phyloP scores from a whole-genome alignment of 2,113 vertebrate genomes.

The Myrmecophaga tridactyla region DNA sequence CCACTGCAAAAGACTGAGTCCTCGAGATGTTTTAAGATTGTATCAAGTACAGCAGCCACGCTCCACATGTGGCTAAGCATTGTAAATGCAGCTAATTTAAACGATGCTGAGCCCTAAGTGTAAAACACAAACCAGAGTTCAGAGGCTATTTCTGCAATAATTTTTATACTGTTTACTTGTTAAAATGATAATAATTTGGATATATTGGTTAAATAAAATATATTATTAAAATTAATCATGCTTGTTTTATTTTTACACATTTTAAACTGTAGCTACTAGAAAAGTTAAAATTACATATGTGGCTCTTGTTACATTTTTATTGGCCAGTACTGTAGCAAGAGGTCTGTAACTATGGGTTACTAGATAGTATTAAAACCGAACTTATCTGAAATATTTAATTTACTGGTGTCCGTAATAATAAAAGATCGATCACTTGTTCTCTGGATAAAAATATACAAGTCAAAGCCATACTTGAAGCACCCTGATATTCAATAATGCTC shows the following conservation, averaged over 20 bases:
- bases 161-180: neutral
- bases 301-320: neutral
- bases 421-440: neutral
- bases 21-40: neutral
- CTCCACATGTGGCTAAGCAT: neutral
- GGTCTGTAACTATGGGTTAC: neutral
- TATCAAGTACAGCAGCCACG: neutral
- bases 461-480: neutral
- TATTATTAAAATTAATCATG: neutral
- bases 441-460: slow-evolving; percentile 20
- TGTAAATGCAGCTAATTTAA: neutral
- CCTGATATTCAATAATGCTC: neutral
- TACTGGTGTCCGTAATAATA: neutral
- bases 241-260: neutral
- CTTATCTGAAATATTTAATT: slow-evolving; percentile 45
- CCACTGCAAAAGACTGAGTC: neutral
- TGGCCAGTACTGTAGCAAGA: neutral
- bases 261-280: neutral
- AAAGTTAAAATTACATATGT: neutral
- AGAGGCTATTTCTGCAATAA: neutral
- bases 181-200: neutral
- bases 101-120: neutral
- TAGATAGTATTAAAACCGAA: slow-evolving; percentile 20
- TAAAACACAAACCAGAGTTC: neutral
- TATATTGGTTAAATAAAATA: neutral